Conservation (phyloP, 2,888 invertebrate genomes). For the Mamestra brassicae region DNA sequence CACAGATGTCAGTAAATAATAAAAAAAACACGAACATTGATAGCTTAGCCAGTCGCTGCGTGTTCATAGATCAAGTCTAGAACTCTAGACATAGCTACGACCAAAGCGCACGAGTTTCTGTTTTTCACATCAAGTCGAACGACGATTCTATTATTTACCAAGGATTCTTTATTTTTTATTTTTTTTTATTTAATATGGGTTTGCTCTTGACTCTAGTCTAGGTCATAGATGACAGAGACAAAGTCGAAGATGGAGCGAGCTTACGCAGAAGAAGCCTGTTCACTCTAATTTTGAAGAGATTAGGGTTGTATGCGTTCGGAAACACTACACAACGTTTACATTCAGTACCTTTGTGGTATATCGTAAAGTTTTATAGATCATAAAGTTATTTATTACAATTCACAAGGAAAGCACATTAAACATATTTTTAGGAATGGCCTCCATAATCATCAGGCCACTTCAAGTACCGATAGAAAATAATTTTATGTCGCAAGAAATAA, state of each 20-base stretch:
- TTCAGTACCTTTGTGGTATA: slow-evolving; percentile 7
- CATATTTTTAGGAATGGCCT: slow-evolving; percentile 38
- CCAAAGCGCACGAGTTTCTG: not conserved
- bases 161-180: not conserved
- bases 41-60: not conserved
- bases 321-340: too few relatives aligned
- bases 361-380: slow-evolving; percentile 40
- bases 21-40: not conserved
- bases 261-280: too few relatives aligned
- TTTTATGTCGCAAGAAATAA: not conserved
- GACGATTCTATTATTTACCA: slow-evolving; percentile 17
- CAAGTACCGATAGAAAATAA: not conserved
- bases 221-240: too few relatives aligned
- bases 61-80: not conserved
- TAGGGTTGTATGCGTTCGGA: too few relatives aligned
- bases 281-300: too few relatives aligned
- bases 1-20: not conserved
- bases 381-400: slow-evolving; percentile 45
- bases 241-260: too few relatives aligned
- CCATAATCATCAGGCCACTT: slow-evolving; percentile 4
- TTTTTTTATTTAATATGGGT: too few relatives aligned
- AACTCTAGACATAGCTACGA: not conserved
- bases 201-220: too few relatives aligned
- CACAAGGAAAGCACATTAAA: slow-evolving; percentile 47
- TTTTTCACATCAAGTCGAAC: slow-evolving; percentile 4